Evolutionary conservation across 2,888 invertebrate species (phyloP), one percentile per base, ranked within the genome.

Genomic region (Synergus laeviventris): DNA sequence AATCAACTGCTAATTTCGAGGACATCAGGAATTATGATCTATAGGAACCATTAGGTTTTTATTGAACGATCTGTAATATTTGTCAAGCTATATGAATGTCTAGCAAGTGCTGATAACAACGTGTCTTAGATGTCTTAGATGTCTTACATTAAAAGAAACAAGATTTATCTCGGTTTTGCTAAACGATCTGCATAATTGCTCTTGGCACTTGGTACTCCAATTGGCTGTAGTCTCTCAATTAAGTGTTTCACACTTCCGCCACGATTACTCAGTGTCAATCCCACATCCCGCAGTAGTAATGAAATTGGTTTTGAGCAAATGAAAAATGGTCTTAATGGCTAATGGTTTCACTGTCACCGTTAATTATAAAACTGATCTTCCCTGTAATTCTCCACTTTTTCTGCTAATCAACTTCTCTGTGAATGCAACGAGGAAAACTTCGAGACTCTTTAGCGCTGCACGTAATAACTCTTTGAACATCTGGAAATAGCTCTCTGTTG

Each of bases 391-490:
- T 31, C 7, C 31, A 31, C 31, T 0, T 31, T 0, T 31, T 31
- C 31, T 5, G 7, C 5, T 31, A 31, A 31, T 31, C 31, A 31
- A 31, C 7, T 31, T 31, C 31, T 31, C 31, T 31, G 31, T 31
- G 31, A 5, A 38, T 64, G 14, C 16, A 42, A 64, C 8, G 16
- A 16, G 16, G 21, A 39, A 64, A 64, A 64, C 16, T 12, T 24
- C 8, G 18, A 1, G 18, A 36, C 66, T 66, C 21, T 66, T 66
- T 66, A 21, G 8, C 21, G 7, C 39, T 9, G 1, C 18, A 54
- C 9, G 49, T 1, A 60, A 60, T 39, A 49, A 42, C 45, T 75
- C 21, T 21, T 31, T 75, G 31, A 60, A 56, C 31, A 39, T 56
- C 36, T 64, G 62, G 45, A 39, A 61, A 59, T 39, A 24, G 5